phyloP scores from a whole-genome alignment of 2,888 invertebrate genomes.

The Gnatocerus cornutus region DNA sequence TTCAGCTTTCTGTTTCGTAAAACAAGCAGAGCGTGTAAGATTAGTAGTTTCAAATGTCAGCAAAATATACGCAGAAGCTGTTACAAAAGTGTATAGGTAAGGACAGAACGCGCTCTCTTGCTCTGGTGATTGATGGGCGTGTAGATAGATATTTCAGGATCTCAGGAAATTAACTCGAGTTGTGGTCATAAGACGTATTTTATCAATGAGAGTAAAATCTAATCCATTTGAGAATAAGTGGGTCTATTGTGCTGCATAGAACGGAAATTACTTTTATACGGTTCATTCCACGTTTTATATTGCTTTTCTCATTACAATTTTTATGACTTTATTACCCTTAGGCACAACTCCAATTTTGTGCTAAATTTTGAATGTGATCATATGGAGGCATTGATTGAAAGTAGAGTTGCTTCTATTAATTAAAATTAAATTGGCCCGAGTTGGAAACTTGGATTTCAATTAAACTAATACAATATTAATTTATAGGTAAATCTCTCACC shows the following conservation, averaged over 20 bases:
- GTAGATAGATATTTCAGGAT: background rate
- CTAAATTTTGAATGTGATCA: no score
- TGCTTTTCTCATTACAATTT: conserved; percentile 18
- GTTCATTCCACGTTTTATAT: conserved; percentile 21
- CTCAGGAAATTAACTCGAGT: conserved; percentile 1
- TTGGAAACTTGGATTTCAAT: background rate
- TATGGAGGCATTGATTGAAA: no score
- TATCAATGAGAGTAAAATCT: background rate
- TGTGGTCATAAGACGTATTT: background rate
- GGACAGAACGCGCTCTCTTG: conserved; percentile 1
- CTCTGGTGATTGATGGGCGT: conserved; percentile 22
- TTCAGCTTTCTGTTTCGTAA: conserved; percentile 24
- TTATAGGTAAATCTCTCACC: background rate
- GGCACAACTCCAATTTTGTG: background rate
- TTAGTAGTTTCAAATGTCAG: conserved; percentile 33
- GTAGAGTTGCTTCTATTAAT: no score
- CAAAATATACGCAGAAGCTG: conserved; percentile 8
- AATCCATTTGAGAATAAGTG: conserved; percentile 17
- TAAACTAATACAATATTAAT: background rate
- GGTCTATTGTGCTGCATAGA: conserved; percentile 16
- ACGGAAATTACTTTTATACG: conserved; percentile 21
- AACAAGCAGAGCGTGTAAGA: conserved; percentile 34
- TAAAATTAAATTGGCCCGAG: background rate
- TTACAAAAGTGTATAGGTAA: conserved; percentile 9
- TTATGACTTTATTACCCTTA: conserved; percentile 12